phyloP scores from a whole-genome alignment of 92 coral and sea anemone genomes.

The Phenganax marumi region DNA sequence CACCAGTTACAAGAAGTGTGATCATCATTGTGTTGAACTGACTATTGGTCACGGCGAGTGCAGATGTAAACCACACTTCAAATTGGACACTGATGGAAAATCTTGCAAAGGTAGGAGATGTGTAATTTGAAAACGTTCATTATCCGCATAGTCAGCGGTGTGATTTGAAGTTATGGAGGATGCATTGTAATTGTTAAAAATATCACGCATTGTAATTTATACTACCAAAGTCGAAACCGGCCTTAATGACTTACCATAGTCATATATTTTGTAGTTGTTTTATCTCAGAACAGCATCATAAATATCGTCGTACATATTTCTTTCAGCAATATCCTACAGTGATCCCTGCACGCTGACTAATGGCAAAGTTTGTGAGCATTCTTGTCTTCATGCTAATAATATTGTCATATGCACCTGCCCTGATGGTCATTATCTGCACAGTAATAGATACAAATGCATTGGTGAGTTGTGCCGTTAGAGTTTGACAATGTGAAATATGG shows the following conservation, averaged over 20 bases:
- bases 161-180: not conserved
- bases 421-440: slow-evolving; percentile 75
- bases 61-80: slow-evolving; percentile 74
- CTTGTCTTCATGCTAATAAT: slow-evolving; percentile 62
- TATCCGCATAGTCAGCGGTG: not conserved
- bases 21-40: slow-evolving; percentile 78
- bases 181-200: no score
- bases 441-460: slow-evolving; percentile 79
- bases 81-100: slow-evolving; percentile 64
- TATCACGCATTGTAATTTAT: no score
- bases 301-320: not conserved
- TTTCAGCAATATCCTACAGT: slow-evolving; percentile 31
- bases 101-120: slow-evolving; percentile 73
- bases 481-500: not conserved
- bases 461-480: slow-evolving; percentile 58
- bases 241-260: no score
- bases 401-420: slow-evolving; percentile 73
- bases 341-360: slow-evolving; percentile 44
- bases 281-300: no score
- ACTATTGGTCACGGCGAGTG: slow-evolving; percentile 74
- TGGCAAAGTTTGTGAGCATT: slow-evolving; percentile 89
- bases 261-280: no score
- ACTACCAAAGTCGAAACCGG: no score
- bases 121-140: not conserved
- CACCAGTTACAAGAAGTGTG: slow-evolving; percentile 80